Percentiles rank a stretch among this genome's conserved stretches.
These are phyloP conservation scores for Nannoperca obscura DNA, from an alignment of 2,797 vertebrate genomes.

Conservation along the genomic window DNA sequence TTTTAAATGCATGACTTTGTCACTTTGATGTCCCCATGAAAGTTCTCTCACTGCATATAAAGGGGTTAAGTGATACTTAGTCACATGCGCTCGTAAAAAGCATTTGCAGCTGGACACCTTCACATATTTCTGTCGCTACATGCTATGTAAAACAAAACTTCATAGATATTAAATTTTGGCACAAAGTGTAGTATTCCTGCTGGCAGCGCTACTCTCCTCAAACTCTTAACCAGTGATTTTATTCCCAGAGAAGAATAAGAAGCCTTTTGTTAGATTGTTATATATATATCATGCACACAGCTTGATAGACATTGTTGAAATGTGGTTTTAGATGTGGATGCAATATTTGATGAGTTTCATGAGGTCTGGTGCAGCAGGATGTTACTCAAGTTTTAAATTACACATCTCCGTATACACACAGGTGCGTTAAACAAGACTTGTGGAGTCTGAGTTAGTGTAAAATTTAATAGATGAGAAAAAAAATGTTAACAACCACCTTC, in stretches of 20 bases:
- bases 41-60: conserved; percentile 27
- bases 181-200: conserved; percentile 1
- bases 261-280: not conserved
- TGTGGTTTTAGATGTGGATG: not conserved
- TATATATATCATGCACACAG: not conserved
- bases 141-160: conserved; percentile 66
- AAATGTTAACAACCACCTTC: conserved; percentile 2
- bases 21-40: conserved; percentile 47
- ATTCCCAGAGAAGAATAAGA: conserved; percentile 7
- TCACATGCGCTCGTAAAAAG: conserved; percentile 37
- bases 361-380: not conserved
- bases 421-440: conserved; percentile 25
- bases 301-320: conserved; percentile 8
- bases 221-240: not conserved
- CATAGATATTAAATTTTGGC: conserved; percentile 25
- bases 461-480: conserved; percentile 6
- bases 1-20: conserved; percentile 37
- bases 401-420: not conserved
- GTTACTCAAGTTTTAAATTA: conserved; percentile 2
- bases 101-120: conserved; percentile 22
- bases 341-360: conserved; percentile 11
- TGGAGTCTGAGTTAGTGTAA: conserved; percentile 19
- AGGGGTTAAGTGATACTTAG: conserved; percentile 47
- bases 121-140: conserved; percentile 21
- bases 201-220: not conserved